Conservation (phyloP, 2,113 vertebrate genomes). For the Larimichthys polyactis region DNA sequence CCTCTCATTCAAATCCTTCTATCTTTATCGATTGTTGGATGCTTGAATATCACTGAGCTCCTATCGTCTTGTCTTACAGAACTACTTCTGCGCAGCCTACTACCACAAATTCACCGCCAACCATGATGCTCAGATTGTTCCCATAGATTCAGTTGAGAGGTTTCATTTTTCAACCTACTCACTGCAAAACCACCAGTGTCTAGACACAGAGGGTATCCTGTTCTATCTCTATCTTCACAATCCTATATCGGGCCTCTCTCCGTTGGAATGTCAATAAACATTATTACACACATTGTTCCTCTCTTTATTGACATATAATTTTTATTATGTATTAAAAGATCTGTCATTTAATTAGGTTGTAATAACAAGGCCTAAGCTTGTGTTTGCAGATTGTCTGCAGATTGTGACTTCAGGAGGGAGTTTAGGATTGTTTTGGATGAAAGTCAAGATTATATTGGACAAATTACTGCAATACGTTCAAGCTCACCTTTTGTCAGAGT, state of each 20-base stretch:
- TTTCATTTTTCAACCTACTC: constrained; percentile 10
- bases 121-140: not conserved
- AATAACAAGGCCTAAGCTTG: not conserved
- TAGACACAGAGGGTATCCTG: not conserved
- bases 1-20: not conserved
- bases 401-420: not conserved
- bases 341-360: not conserved
- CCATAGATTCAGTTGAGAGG: not conserved
- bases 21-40: not conserved
- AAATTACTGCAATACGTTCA: too few species aligned
- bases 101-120: too few species aligned
- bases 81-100: not conserved
- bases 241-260: not conserved
- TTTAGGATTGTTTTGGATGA: not conserved
- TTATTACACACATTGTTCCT: not conserved
- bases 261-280: not conserved
- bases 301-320: too few species aligned
- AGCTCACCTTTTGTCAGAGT: too few species aligned
- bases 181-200: not conserved
- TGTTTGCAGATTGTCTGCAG: too few species aligned
- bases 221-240: not conserved
- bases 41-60: not conserved
- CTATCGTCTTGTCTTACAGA: constrained; percentile 1
- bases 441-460: not conserved
- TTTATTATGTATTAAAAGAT: too few species aligned